Evolutionary conservation across 2,888 invertebrate species (phyloP), one percentile per base, ranked within the genome.

Genomic region (Tenodera sinensis): DNA sequence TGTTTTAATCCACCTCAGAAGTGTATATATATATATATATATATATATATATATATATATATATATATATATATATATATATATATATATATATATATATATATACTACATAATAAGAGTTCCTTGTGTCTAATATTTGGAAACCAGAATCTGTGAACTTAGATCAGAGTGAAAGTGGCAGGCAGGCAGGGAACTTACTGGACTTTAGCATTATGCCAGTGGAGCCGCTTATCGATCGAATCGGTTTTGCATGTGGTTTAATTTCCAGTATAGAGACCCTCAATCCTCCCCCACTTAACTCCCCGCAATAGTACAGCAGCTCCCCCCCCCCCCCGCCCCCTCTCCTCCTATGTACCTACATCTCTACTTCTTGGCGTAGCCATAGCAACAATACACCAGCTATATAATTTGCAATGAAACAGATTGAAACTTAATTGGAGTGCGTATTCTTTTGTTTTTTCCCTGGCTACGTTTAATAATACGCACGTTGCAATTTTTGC

Each of bases 161-260:
- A 42, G 12, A 42, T 42, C 42, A 9, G 12, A 42, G 42, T 12
- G 42, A 12, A 20, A 71, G 54, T 71, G 3, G 54, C 20, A 71
- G 4, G 25, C 54, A 20, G 54, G 54, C 20, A 71, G 6, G 54
- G 20, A 3, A 71, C 0, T 71, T 71, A 20, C 54, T 71, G 15
- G 54, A 20, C 54, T 71, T 71, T 25, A 71, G 20, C 54, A 71
- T 71, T 71, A 71, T 71, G 25, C 54, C 54, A 71, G 42, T 71
- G 54, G 54, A 71, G 54, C 54, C 3, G 54, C 54, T 25, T 25
- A 71, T 71, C 54, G 54, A 71, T 81, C 81, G 86, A 86, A 71
- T 28, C 54, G 71, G 86, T 81, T 86, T 86, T 86, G 30, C 86
- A 86, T 86, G 86, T 81, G 86, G 86, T 86, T 86, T 86, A 81